These are phyloP conservation scores for Aphyosemion australe DNA, from an alignment of 2,113 vertebrate species.

Conservation along the genomic window DNA sequence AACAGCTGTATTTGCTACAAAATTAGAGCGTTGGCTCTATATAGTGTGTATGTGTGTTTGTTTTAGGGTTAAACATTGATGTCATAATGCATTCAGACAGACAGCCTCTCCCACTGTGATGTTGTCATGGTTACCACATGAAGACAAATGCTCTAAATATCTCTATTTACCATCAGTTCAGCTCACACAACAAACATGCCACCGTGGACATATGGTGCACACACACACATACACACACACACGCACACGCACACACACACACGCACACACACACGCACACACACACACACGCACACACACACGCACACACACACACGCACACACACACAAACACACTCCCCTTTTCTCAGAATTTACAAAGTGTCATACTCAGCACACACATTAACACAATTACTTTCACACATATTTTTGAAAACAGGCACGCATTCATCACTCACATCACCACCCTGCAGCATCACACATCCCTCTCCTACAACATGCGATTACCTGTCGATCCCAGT, in stretches of 20 bases:
- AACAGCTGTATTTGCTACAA: conserved; percentile 18
- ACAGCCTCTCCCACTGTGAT: conserved; percentile 73
- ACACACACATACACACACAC: conserved; percentile 28
- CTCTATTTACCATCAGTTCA: conserved; percentile 75
- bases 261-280: conserved; percentile 29
- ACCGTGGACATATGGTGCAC: conserved; percentile 33
- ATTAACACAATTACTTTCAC: conserved; percentile 30
- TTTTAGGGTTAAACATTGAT: conserved; percentile 61
- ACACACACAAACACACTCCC: conserved; percentile 11
- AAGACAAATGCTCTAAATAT: conserved; percentile 77
- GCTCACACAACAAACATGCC: conserved; percentile 31
- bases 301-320: conserved; percentile 24
- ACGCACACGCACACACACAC: conserved; percentile 19
- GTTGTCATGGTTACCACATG: conserved; percentile 78
- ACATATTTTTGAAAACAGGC: conserved; percentile 13
- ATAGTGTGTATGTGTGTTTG: conserved; percentile 25
- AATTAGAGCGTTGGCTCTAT: conserved; percentile 10
- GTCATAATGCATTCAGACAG: conserved; percentile 72
- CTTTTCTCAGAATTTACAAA: conserved; percentile 28
- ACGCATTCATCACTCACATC: conserved; percentile 25
- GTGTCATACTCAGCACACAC: conserved; percentile 27
- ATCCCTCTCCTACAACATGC: conserved; percentile 42
- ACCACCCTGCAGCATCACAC: conserved; percentile 30
- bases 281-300: conserved; percentile 30
- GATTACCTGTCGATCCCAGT: conserved; percentile 40